Evolutionary conservation across 2,113 vertebrate species (phyloP).

Genomic region (Eidolon helvum): DNA sequence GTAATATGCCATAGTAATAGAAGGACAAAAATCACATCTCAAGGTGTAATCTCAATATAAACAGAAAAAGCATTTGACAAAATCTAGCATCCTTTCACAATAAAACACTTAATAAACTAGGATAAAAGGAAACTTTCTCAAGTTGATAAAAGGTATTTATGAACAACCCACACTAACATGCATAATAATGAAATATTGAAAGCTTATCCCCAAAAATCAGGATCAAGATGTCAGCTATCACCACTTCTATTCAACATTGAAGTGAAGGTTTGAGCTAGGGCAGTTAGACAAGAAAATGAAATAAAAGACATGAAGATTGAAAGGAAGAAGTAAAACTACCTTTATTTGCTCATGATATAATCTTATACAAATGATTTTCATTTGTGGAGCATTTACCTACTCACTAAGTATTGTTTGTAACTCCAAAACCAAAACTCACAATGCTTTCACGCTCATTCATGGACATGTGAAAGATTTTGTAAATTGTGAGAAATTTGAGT

Average conservation of each 20-base stretch:
- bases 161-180: neutral
- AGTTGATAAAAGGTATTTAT: neutral
- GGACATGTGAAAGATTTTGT: neutral
- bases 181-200: neutral
- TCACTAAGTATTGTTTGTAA: neutral
- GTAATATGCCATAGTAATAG: neutral
- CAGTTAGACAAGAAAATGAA: neutral
- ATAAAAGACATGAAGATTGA: neutral
- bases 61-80: neutral
- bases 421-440: neutral
- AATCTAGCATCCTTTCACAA: neutral
- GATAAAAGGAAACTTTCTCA: neutral
- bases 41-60: neutral
- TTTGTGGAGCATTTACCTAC: neutral
- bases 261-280: neutral
- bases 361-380: neutral
- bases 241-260: neutral
- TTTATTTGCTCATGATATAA: neutral
- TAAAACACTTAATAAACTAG: neutral
- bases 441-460: neutral
- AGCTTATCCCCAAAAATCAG: neutral
- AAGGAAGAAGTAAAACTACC: neutral
- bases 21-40: neutral
- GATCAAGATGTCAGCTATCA: neutral
- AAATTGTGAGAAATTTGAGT: neutral